Base-by-base conservation (phyloP, 2,113 vertebrate genomes). In the Plecturocebus donacophilus region DNA sequence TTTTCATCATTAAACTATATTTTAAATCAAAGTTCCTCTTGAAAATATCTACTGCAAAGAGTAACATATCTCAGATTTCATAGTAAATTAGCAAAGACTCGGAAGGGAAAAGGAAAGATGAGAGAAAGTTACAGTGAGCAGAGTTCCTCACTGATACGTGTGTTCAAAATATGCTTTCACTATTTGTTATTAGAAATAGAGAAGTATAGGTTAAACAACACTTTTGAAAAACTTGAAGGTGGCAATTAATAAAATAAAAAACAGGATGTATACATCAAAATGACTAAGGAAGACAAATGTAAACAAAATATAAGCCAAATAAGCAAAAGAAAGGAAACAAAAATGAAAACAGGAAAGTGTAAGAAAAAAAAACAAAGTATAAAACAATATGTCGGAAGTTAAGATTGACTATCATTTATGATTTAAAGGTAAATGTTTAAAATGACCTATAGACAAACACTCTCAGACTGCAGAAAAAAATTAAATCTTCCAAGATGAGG, bases 371-470 rank as follows among this genome's bases (percentile, higher is more conserved):
- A 90, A 45, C 45, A 84, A 92, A 95, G 11, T 21, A 66, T 75
- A 79, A 66, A 77, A 70, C 2, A 91, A 3, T 11, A 84, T 27
- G 9, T 61, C 68, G 71, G 38, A 87, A 70, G 42, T 25, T 87
- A 87, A 82, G n/a, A 88, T 66, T 92, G 76, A 97, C n/a, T 45
- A 71, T 86, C n/a, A 79, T 17, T 75, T 83, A 82, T 84, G 45
- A 88, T 61, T 87, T 89, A 70, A 95, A 96, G 14, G 86, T 81
- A 84, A 90, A 61, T 61, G 23, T 68, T 89, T 93, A 85, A 73
- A 82, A 40, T 82, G 38, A 86, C 52, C 27, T 89, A 54, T 7
- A 79, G 35, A 58, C 32, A 83, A 81, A 79, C 40, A 66, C 4
- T 91, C 21, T n/a, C 8, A 90, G 12, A 32, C 64, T 52, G 13